Conservation (phyloP, 2,888 invertebrate genomes). For the Boloria euphrosyne region DNA sequence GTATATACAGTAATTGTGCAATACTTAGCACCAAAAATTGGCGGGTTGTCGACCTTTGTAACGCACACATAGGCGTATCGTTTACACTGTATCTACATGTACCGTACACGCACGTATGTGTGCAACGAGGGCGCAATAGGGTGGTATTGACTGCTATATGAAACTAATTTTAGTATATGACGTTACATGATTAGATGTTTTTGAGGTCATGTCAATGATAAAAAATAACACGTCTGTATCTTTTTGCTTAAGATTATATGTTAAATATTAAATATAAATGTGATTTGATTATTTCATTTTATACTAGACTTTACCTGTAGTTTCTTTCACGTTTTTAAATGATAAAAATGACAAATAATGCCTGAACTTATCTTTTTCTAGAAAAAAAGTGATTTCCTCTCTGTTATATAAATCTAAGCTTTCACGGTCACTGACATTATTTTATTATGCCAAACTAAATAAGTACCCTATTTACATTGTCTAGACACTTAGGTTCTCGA, state of each 20-base stretch:
- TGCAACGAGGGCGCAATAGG: conserved; percentile 41
- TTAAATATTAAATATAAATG: too few species aligned
- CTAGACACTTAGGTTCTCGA: too few species aligned
- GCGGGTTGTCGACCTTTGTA: conserved; percentile 54
- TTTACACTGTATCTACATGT: conserved; percentile 45
- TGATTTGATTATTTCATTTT: too few species aligned
- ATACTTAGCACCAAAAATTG: conserved; percentile 57
- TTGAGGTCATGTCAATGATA: conserved; percentile 31
- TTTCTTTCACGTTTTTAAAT: too few species aligned
- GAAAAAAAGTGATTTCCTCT: too few species aligned
- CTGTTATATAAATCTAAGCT: too few species aligned
- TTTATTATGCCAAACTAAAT: too few species aligned
- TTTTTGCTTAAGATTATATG: neutral
- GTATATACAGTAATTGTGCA: conserved; percentile 50
- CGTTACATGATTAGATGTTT: conserved; percentile 21
- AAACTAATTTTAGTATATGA: conserved; percentile 27
- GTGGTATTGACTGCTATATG: conserved; percentile 30
- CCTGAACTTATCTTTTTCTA: too few species aligned
- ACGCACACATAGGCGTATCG: conserved; percentile 42
- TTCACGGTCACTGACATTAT: too few species aligned
- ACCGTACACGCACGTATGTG: conserved; percentile 40
- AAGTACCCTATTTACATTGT: too few species aligned
- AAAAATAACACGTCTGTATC: conserved; percentile 26
- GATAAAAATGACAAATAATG: too few species aligned
- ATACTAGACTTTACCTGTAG: too few species aligned